Conservation (phyloP, 1,140 invertebrate genomes). For the Cephus cinctus region DNA sequence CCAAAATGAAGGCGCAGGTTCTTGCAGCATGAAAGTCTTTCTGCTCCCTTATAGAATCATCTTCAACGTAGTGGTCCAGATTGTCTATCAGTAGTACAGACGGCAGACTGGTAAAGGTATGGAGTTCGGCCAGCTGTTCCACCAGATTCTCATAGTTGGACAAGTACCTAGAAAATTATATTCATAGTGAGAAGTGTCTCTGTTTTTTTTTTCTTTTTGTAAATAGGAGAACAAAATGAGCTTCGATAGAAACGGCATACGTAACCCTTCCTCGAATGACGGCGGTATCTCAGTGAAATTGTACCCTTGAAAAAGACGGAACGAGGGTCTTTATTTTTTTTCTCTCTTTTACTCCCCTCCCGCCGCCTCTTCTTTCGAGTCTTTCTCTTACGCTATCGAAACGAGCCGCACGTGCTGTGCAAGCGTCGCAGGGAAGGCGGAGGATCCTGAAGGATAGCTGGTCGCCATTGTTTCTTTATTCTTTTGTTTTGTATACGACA, state of each 20-base stretch:
- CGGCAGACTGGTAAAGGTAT: slow-evolving; percentile 33
- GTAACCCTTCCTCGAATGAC: neutral
- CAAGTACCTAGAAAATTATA: slow-evolving; percentile 36
- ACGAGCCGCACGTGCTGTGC: too few species aligned
- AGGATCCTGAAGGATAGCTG: too few species aligned
- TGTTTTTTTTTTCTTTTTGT: too few species aligned
- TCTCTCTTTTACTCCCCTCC: slow-evolving; percentile 6
- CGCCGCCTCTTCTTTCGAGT: too few species aligned
- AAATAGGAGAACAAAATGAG: slow-evolving; percentile 9
- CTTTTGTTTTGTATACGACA: too few species aligned
- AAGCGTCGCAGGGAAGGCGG: too few species aligned
- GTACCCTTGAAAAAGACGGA: neutral
- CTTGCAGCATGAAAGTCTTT: slow-evolving; percentile 29
- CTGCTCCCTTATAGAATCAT: slow-evolving; percentile 16
- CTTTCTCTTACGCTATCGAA: too few species aligned
- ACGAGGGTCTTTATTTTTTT: neutral
- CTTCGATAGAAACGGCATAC: neutral
- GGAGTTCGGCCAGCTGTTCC: slow-evolving; percentile 34
- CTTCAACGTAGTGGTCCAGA: slow-evolving; percentile 36
- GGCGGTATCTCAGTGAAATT: neutral
- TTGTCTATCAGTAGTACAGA: slow-evolving; percentile 43
- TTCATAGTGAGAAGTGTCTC: too few species aligned
- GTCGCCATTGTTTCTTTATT: too few species aligned
- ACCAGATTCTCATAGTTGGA: slow-evolving; percentile 35
- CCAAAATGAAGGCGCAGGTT: slow-evolving; percentile 32